A percentile compares a stretch with the other conserved stretches of the same genome.
Evolutionary conservation across 2,888 invertebrate genomes (phyloP).

Genomic region (Papilio demoleus): DNA sequence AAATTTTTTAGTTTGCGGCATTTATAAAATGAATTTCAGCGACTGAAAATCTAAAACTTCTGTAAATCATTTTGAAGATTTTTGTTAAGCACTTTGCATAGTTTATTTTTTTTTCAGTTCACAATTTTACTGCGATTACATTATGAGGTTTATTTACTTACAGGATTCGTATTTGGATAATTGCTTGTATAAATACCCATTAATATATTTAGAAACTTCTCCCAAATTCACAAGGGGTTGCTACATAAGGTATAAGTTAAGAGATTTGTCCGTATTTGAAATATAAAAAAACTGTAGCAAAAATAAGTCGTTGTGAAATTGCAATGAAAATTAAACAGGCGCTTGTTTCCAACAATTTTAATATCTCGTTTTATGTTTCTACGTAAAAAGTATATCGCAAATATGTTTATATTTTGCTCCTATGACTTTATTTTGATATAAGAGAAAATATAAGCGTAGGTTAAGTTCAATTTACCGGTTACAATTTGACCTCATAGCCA

Average conservation of each 20-base stretch:
- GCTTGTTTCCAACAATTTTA: not conserved
- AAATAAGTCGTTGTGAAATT: slow-evolving; percentile 5
- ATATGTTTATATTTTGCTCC: too few species aligned
- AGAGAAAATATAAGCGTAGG: not conserved
- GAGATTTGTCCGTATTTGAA: too few species aligned
- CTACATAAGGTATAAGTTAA: too few species aligned
- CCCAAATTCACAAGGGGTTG: too few species aligned
- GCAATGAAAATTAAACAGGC: slow-evolving; percentile 14
- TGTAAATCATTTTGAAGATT: slow-evolving; percentile 21
- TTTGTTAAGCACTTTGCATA: slow-evolving; percentile 18
- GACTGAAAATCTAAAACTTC: slow-evolving; percentile 8
- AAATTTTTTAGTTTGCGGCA: slow-evolving; percentile 11
- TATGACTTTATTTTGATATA: too few species aligned
- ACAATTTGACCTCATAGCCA: slow-evolving; percentile 8
- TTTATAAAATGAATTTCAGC: slow-evolving; percentile 13
- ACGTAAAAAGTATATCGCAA: not conserved
- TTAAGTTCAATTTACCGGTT: slow-evolving; percentile 25
- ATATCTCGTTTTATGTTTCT: not conserved
- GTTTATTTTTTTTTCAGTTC: slow-evolving; percentile 16
- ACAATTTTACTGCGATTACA: not conserved
- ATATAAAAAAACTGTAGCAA: too few species aligned
- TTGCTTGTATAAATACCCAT: too few species aligned
- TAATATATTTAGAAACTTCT: too few species aligned
- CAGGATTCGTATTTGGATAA: not conserved
- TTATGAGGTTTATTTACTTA: not conserved